Evolutionary conservation across 1,140 invertebrate genomes (phyloP), one percentile per base, ranked within the genome.

Genomic region (Drosophila takahashii): DNA sequence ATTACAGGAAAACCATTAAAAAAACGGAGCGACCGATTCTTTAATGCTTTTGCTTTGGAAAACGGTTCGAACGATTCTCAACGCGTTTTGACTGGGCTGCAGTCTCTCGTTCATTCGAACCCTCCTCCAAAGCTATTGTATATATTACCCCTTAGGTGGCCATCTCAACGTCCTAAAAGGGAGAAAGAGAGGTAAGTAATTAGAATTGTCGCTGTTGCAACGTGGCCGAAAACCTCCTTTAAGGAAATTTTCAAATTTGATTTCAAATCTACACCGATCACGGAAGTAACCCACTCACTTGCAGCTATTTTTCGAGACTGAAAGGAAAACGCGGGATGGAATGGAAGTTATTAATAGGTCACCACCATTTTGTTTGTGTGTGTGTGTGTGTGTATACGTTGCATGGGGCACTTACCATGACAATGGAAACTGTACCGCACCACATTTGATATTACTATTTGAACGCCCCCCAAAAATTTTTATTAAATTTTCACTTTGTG

Each of bases 311-410:
- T 66, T 22, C 22, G 50, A 44, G 74, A 84, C 41, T 70, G 16
- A 52, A 22, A 52, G 39, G 29, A 9, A 42, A 29, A 79, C 22
- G 34, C 27, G 58, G n/a, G 44, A 29, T 18, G 15, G 44, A 53
- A 44, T 44, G 15, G n/a, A 42, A 58, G 41, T 50, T 69, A 58
- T 77, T 58, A 58, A 67, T 81, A 47, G 62, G 72, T 77, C 66
- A 70, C 81, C 78, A 77, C 81, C 83, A 76, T 64, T 75, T 74
- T 54, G 64, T 65, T 52, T 67, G 45, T 16, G 45, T 42, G 27
- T 13, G 9, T 22, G 32, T 18, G 13, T 27, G 15, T 57, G 13
- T 34, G 13, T 65, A 39, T 11, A 44, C 27, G 27, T n/a, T 64
- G 32, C 18, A 16, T 26, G 16, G 26, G n/a, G 8, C 42, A 74